Percentiles rank a stretch among this genome's conserved stretches.
These are phyloP conservation scores for Vollenhovia emeryi DNA, from an alignment of 1,140 invertebrate genomes.

Conservation along the genomic window DNA sequence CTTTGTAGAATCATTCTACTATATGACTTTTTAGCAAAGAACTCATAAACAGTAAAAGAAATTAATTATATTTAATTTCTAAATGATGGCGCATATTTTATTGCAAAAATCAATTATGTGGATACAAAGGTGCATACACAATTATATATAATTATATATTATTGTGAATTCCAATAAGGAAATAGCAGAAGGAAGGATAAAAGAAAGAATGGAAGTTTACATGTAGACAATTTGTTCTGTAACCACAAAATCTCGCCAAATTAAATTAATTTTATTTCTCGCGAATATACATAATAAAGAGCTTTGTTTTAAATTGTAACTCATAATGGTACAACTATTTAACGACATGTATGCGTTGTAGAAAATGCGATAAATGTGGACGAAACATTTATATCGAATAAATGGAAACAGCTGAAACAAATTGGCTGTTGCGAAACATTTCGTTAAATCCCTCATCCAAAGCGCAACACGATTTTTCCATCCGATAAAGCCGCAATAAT, in stretches of 20 bases:
- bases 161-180: neutral
- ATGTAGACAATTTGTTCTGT: neutral
- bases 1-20: neutral
- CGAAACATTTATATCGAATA: slow-evolving; percentile 20
- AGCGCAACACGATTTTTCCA: slow-evolving; percentile 40
- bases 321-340: neutral
- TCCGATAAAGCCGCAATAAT: slow-evolving; percentile 44
- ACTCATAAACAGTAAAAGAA: neutral
- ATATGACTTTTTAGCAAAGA: neutral
- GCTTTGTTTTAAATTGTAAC: slow-evolving; percentile 4
- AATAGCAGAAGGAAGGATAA: neutral
- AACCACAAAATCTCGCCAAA: neutral
- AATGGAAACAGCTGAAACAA: slow-evolving; percentile 28
- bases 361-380: slow-evolving; percentile 17
- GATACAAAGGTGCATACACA: neutral
- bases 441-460: slow-evolving; percentile 2
- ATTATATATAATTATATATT: neutral
- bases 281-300: neutral
- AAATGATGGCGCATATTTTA: neutral
- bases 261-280: neutral
- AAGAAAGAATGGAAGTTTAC: neutral
- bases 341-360: neutral
- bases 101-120: neutral
- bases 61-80: neutral
- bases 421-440: slow-evolving; percentile 24